Evolutionary conservation across 2,888 invertebrate genomes (phyloP).

Genomic region (Philonicus albiceps): DNA sequence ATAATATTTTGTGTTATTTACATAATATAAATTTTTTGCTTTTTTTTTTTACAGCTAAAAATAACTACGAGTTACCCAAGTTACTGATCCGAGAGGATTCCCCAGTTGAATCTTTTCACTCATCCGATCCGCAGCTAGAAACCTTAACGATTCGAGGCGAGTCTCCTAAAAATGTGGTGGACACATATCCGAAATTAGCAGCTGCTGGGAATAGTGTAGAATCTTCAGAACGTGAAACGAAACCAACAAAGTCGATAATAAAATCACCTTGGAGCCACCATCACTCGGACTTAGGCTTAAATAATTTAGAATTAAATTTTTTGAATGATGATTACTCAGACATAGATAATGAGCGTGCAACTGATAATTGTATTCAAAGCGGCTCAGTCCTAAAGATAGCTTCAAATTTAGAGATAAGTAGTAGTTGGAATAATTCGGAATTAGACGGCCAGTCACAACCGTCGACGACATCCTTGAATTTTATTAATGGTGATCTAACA

Average conservation of each 20-base stretch:
- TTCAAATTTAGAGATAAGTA: constrained; percentile 50
- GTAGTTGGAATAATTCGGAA: constrained; percentile 47
- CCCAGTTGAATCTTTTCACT: constrained; percentile 50
- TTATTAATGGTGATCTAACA: constrained; percentile 48
- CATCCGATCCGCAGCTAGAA: constrained; percentile 50
- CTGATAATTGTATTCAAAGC: constrained; percentile 33
- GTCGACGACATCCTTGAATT: constrained; percentile 49
- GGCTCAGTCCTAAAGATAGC: constrained; percentile 50
- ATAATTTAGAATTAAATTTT: constrained; percentile 51
- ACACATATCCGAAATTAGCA: constrained; percentile 44
- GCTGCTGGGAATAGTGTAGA: constrained; percentile 14
- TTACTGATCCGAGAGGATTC: constrained; percentile 52
- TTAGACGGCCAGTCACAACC: constrained; percentile 36
- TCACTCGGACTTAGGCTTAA: constrained; percentile 51
- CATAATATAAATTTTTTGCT: background rate
- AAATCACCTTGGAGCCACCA: constrained; percentile 49
- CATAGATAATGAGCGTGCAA: constrained; percentile 42
- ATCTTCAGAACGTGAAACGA: constrained; percentile 40
- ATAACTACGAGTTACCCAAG: constrained; percentile 51
- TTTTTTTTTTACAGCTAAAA: constrained; percentile 47
- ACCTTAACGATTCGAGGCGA: constrained; percentile 50
- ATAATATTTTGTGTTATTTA: background rate
- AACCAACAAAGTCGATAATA: constrained; percentile 40
- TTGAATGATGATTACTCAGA: constrained; percentile 50
- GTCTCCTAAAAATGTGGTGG: constrained; percentile 48